Percentiles rank a stretch among this genome's conserved stretches.
phyloP scores from a whole-genome alignment of 2,113 vertebrate species.

The Campylomormyrus tamandua region DNA sequence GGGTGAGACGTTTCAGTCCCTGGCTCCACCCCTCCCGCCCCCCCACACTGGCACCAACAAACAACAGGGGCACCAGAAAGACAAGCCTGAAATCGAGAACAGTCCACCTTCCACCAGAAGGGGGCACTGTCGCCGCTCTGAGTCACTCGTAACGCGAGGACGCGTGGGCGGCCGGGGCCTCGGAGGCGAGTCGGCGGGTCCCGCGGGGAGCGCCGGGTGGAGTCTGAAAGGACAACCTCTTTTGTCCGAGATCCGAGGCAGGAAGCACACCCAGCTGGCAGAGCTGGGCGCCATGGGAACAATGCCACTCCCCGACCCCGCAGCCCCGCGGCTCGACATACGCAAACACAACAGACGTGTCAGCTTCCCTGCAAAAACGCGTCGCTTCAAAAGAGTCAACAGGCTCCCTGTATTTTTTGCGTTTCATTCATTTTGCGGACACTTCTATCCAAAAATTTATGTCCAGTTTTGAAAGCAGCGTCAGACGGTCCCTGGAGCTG shows the following conservation, averaged over 20 bases:
- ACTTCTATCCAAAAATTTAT: background rate
- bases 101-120: conserved; percentile 33
- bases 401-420: background rate
- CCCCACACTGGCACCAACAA: background rate
- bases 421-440: background rate
- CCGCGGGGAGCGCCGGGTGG: conserved; percentile 7
- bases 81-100: background rate
- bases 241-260: conserved; percentile 25
- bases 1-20: background rate
- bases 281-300: conserved; percentile 18
- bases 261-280: conserved; percentile 7
- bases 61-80: background rate
- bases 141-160: conserved; percentile 29
- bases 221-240: background rate
- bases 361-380: background rate
- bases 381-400: background rate
- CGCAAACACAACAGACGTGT: background rate
- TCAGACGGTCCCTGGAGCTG: background rate
- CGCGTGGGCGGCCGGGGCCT: background rate
- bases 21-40: background rate
- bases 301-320: background rate
- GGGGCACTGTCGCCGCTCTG: conserved; percentile 32
- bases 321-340: background rate
- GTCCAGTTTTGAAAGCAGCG: background rate
- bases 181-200: background rate